A percentile compares a stretch with the other conserved stretches of the same genome.
phyloP scores from a whole-genome alignment of 1,140 invertebrate species.

The Pomacea maculata region DNA sequence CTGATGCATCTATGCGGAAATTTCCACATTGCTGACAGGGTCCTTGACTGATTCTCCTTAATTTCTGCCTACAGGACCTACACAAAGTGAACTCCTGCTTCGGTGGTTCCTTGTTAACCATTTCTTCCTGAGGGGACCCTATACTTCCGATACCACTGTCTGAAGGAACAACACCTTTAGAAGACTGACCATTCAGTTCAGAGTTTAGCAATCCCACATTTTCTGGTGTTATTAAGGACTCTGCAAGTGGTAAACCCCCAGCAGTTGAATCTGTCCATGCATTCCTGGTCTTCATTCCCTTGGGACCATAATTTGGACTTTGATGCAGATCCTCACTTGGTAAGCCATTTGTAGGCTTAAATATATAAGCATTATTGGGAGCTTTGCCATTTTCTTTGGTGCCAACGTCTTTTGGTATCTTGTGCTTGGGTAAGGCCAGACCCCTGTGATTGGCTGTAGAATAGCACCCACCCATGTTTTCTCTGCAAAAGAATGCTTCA shows the following conservation, averaged over 20 bases:
- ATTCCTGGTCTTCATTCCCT: not conserved
- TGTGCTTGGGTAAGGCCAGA: not conserved
- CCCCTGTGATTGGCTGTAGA: slow-evolving; percentile 2
- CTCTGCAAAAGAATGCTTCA: not conserved
- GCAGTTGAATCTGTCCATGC: too few species aligned
- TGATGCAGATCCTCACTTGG: not conserved
- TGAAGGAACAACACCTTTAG: slow-evolving; percentile 29
- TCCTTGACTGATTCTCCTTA: slow-evolving; percentile 12
- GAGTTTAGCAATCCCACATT: not conserved
- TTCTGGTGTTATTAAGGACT: not conserved
- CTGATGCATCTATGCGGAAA: slow-evolving; percentile 12
- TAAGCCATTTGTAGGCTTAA: not conserved
- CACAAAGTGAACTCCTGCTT: slow-evolving; percentile 3
- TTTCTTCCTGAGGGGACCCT: slow-evolving; percentile 20
- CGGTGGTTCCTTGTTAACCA: not conserved
- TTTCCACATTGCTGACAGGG: slow-evolving; percentile 26
- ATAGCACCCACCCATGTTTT: slow-evolving; percentile 26
- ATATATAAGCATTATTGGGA: not conserved
- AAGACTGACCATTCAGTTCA: not conserved
- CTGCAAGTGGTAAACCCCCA: too few species aligned
- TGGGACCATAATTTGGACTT: not conserved
- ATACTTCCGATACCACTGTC: slow-evolving; percentile 45
- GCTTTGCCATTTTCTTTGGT: not conserved
- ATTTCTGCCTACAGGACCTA: slow-evolving; percentile 13
- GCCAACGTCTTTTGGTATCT: not conserved